Percentiles rank a stretch among this genome's conserved stretches.
These are phyloP conservation scores for Halcyon senegalensis DNA, from an alignment of 2,113 vertebrate genomes.

Conservation along the genomic window DNA sequence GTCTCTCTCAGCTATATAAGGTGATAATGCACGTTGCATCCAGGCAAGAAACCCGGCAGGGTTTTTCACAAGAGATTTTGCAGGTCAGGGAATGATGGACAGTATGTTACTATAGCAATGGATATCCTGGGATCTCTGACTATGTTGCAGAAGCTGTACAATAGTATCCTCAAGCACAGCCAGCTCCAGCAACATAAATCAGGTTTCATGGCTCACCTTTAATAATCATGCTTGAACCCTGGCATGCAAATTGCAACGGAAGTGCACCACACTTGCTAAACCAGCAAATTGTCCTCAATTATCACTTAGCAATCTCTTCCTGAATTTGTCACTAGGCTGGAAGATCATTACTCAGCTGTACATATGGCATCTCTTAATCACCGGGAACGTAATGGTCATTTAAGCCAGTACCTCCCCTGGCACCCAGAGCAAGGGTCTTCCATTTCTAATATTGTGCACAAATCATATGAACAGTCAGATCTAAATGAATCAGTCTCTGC, in stretches of 20 bases:
- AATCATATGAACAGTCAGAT: slow-evolving; percentile 39
- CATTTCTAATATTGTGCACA: slow-evolving; percentile 17
- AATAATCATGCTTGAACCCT: slow-evolving; percentile 4
- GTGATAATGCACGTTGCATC: slow-evolving; percentile 41
- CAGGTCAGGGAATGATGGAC: slow-evolving; percentile 63
- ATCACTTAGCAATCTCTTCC: slow-evolving; percentile 32
- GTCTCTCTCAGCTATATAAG: slow-evolving; percentile 38
- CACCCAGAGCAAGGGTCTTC: slow-evolving; percentile 7
- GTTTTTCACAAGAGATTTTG: slow-evolving; percentile 45
- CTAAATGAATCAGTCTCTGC: slow-evolving; percentile 48
- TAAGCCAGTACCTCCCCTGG: slow-evolving; percentile 39
- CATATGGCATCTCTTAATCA: slow-evolving; percentile 45
- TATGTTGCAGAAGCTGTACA: not conserved
- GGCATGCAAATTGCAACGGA: slow-evolving; percentile 8
- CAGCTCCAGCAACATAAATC: slow-evolving; percentile 18
- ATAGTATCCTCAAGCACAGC: not conserved
- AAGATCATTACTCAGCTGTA: slow-evolving; percentile 27
- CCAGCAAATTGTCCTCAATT: slow-evolving; percentile 44
- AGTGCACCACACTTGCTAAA: slow-evolving; percentile 25
- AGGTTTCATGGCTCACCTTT: slow-evolving; percentile 44
- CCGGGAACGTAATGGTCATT: slow-evolving; percentile 25
- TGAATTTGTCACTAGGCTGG: not conserved
- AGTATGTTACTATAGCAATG: slow-evolving; percentile 69
- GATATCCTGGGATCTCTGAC: slow-evolving; percentile 51
- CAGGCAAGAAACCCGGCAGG: slow-evolving; percentile 21